Evolutionary conservation across 1,140 invertebrate genomes (phyloP), one percentile per base, ranked within the genome.

Genomic region (Drosophila mauritiana): DNA sequence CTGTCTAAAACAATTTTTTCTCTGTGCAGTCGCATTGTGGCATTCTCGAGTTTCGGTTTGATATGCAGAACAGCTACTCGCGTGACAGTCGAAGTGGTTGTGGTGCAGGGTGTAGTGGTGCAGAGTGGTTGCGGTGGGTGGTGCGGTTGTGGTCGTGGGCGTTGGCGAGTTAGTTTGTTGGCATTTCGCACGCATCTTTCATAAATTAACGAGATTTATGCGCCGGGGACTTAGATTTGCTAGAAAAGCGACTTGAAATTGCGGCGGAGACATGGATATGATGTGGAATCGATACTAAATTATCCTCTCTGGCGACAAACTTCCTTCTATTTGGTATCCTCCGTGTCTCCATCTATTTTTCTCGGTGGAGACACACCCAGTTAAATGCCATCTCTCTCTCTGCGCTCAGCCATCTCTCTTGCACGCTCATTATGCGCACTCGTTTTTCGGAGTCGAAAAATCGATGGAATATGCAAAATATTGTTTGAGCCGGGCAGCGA

Each of bases 391-490:
- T 74, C 39, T 57, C 49, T 58, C 48, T 54, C 37, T 68, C 55
- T 40, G n/a, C 56, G 54, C 55, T 11, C n/a, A 4, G 12, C 46
- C 42, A 15, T 74, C 78, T 69, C 63, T 27, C 52, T 86, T 63
- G 59, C 81, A 51, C 63, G 27, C 84, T 88, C 80, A 88, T 88
- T 88, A 88, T 88, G 83, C 84, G 80, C 80, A 88, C 75, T 83
- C 75, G 75, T 76, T 88, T 86, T 88, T 79, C 20, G 25, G 62
- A 83, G 82, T 78, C 78, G 58, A 81, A 82, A 89, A 83, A 83
- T 88, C 84, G 72, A 89, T 88, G 75, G 67, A 83, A 89, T 88
- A 89, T 88, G 83, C 84, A 89, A 89, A 88, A 89, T 88, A 73
- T 82, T 77, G 62, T 42, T 42, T 42, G 40, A 42, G 7, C 40